Evolutionary conservation across 2,797 vertebrate species (phyloP), one percentile per base, ranked within the genome.

Genomic region (Mormyrops attenuatus): DNA sequence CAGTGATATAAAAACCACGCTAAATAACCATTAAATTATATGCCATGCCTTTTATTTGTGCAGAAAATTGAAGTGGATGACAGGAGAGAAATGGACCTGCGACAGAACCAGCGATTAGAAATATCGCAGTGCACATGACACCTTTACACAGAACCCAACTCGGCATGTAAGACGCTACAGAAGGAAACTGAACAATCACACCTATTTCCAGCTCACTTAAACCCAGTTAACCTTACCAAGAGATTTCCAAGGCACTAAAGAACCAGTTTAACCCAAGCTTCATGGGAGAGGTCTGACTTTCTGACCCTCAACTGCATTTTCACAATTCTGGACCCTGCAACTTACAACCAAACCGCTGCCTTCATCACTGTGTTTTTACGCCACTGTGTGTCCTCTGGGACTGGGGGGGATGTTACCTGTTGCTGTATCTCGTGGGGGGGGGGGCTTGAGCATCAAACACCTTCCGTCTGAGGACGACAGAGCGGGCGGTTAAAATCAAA

Each of bases 401-500:
- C 26, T 30, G 26, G 26, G 63, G 60, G 60, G 22, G 26, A 26
- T 30, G 63, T 26, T 60, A 63, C 7, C n/a, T 66, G 63, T 66
- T 66, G 63, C 63, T 13, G 63, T 30, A 3, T 26, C 26, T 1
- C 0, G 7, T 30, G 26, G 63, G 9, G 22, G 3, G 26, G 22
- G 22, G 22, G 60, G 66, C 4, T 0, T 2, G 13, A 15, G 63
- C 26, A 85, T 85, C n/a, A 85, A 85, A 85, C 41, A 0, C 11
- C n/a, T 13, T 22, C 3, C 1, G 17, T 85, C 80, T 49, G n/a
- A 49, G 8, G 44, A 22, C 4, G 22, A 26, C 82, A 22, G 41
- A 2, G 38, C 22, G 47, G 47, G 91, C 90, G 90, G 90, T 90
- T 85, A 91, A 94, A 93, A 96, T 96, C 94, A 97, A 96, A 96